Base-by-base conservation (phyloP, 2,888 invertebrate genomes). In the Drosophila paramelanica region DNA sequence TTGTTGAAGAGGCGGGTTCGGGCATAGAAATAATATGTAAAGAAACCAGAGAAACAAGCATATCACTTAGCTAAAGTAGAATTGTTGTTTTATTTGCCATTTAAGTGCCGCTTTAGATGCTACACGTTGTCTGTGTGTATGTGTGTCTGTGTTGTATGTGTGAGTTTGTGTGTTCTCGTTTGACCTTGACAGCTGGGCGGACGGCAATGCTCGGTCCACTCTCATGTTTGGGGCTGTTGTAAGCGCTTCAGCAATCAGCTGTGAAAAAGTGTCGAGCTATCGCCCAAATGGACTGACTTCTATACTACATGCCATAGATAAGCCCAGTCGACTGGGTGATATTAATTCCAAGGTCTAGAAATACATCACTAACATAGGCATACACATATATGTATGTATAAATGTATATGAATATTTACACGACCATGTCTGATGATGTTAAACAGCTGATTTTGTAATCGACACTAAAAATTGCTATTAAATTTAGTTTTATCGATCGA, bases 31-130 rank as follows among this genome's bases (percentile, higher is more conserved):
- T 73, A 84, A 47, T 51, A 51, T 81, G 81, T 81, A 78, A 75
- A 81, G 81, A 88, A 88, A 77, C 83, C 64, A 75, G 85, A 76
- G 82, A 88, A 83, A 82, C 88, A 77, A 71, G 72, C 88, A 80
- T 73, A 75, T 88, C 77, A 83, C 80, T 83, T 88, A 88, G 71
- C 77, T 64, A 62, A 81, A 76, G 71, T 86, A 75, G 77, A 83
- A 79, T 88, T 82, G 64, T 67, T 67, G 49, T 64, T 64, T 58
- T 59, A 39, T 67, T 71, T 68, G 58, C 58, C 57, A 57, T 62
- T 71, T 55, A 49, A 70, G 67, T 76, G 83, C 57, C 47, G 65
- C 52, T 66, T 71, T 67, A 69, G 64, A 59, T 64, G 61, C 60
- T 72, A 58, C 51, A 67, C 49, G 39, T 52, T 66, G 53, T 46